A percentile compares a stretch with the other conserved stretches of the same genome.
phyloP scores from a whole-genome alignment of 2,797 vertebrate species.

The Acanthiza pusilla region DNA sequence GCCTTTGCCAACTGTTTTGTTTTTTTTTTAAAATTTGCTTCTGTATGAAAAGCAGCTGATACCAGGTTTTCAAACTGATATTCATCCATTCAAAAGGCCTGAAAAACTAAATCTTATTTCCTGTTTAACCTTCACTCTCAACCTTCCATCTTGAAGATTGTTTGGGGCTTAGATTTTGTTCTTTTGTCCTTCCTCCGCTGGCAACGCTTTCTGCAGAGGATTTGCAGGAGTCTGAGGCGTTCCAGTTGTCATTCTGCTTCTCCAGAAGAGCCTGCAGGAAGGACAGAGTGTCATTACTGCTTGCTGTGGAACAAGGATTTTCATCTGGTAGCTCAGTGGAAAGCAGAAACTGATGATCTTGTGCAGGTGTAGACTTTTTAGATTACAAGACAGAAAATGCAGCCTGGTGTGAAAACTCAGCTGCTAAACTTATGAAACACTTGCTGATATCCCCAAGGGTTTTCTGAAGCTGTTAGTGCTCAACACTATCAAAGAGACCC shows the following conservation, averaged over 20 bases:
- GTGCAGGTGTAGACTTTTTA: not conserved
- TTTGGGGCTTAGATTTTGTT: not conserved
- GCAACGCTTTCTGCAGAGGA: not conserved
- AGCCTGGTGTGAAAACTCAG: constrained; percentile 7
- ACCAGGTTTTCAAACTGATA: not conserved
- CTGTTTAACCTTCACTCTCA: not conserved
- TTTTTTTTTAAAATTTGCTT: too few species aligned
- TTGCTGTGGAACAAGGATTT: constrained; percentile 11
- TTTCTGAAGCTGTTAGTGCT: not conserved
- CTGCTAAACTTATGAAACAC: constrained; percentile 18
- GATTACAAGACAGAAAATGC: not conserved
- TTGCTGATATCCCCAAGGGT: not conserved
- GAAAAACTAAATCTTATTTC: not conserved
- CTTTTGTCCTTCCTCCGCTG: not conserved
- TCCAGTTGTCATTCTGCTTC: not conserved
- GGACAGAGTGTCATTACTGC: not conserved
- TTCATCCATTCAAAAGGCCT: not conserved
- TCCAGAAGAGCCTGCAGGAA: not conserved
- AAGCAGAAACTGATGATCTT: not conserved
- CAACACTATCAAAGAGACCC: not conserved
- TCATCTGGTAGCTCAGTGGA: constrained; percentile 22
- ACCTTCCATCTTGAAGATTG: not conserved
- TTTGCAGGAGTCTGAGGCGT: not conserved
- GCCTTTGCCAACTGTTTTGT: not conserved
- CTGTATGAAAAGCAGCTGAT: not conserved